Percentiles rank a stretch among this genome's conserved stretches.
These are phyloP conservation scores for Yasuhikotakia modesta DNA, from an alignment of 2,797 vertebrate species.

Conservation along the genomic window DNA sequence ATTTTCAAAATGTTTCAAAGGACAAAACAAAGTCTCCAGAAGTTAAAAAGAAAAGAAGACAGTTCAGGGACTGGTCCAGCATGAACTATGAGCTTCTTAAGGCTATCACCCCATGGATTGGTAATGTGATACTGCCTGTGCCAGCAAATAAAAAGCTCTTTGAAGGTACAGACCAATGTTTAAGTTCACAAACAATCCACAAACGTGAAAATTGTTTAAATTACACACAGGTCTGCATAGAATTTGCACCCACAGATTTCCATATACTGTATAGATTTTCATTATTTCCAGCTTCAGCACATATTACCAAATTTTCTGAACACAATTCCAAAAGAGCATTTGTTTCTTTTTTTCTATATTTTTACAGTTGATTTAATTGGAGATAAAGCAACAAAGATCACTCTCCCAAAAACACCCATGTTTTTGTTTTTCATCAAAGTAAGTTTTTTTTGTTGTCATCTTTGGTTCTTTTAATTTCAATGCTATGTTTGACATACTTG, in stretches of 20 bases:
- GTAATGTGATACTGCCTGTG: conserved; percentile 72
- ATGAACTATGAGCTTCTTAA: conserved; percentile 73
- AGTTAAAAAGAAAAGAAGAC: conserved; percentile 10
- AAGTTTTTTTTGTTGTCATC: conserved; percentile 19
- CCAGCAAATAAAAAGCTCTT: conserved; percentile 37
- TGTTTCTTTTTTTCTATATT: conserved; percentile 16
- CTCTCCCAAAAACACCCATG: conserved; percentile 74
- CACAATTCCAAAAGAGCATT: background rate
- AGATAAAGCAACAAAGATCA: conserved; percentile 56
- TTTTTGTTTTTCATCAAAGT: conserved; percentile 84
- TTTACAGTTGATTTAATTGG: conserved; percentile 68
- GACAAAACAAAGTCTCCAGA: background rate
- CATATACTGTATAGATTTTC: no score
- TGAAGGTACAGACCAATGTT: conserved; percentile 65
- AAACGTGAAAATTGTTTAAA: background rate
- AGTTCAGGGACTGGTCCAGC: background rate
- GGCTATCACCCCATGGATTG: conserved; percentile 84
- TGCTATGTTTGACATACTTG: background rate
- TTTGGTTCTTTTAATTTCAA: background rate
- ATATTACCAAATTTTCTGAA: background rate
- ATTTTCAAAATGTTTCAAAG: background rate
- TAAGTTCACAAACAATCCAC: background rate
- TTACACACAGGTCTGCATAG: background rate
- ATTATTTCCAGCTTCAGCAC: background rate
- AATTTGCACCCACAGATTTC: background rate